Conservation (phyloP, 2,888 invertebrate species). For the Villa cingulata region DNA sequence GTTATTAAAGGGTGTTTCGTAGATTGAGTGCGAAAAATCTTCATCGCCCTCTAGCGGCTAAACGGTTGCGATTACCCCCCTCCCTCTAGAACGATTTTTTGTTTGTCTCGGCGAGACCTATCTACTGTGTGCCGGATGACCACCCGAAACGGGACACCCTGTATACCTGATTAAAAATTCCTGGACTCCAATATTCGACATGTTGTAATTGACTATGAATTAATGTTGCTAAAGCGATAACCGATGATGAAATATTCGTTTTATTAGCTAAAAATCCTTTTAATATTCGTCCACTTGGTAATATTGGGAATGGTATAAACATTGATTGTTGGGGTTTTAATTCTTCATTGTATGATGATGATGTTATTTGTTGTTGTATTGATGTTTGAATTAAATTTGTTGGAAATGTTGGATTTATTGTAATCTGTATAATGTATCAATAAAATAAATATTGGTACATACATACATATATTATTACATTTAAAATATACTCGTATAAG, state of each 20-base stretch:
- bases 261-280: neutral
- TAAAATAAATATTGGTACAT: neutral
- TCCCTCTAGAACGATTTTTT: too few species aligned
- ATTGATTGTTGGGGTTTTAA: neutral
- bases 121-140: too few species aligned
- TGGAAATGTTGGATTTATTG: neutral
- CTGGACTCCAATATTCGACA: constrained; percentile 14
- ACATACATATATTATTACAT: too few species aligned
- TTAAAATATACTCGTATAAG: too few species aligned
- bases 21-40: too few species aligned
- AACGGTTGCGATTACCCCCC: too few species aligned
- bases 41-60: too few species aligned
- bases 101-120: too few species aligned
- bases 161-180: constrained; percentile 13
- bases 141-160: too few species aligned
- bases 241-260: neutral
- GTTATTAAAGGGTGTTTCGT: too few species aligned
- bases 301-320: neutral
- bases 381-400: neutral
- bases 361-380: neutral
- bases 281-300: neutral
- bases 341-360: neutral
- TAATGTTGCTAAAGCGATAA: constrained; percentile 11
- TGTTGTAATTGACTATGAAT: constrained; percentile 13
- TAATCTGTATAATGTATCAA: constrained; percentile 9